Conservation (phyloP, 2,797 vertebrate genomes). For the Furcifer pardalis region DNA sequence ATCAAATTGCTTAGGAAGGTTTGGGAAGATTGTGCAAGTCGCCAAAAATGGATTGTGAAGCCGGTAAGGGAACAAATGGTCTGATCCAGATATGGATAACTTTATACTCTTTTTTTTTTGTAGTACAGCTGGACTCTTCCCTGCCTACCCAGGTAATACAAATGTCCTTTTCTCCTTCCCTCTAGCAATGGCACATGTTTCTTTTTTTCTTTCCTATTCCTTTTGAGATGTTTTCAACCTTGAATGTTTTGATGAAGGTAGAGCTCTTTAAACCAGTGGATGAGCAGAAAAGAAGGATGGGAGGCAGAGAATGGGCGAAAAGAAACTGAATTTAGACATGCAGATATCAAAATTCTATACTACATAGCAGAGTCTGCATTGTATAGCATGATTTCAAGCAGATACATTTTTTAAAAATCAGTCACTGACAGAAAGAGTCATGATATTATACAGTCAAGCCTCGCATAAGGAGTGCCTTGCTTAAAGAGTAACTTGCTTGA, state of each 20-base stretch:
- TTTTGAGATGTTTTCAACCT: neutral
- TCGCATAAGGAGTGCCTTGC: no score
- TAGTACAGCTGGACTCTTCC: neutral
- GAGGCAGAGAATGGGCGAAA: neutral
- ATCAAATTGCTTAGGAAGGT: conserved; percentile 90
- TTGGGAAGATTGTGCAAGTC: conserved; percentile 87
- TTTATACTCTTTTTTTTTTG: neutral
- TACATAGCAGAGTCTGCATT: neutral
- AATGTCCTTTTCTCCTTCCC: neutral
- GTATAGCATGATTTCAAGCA: neutral
- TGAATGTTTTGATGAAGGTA: neutral
- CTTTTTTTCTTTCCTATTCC: neutral
- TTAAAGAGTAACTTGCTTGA: no score
- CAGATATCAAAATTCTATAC: neutral
- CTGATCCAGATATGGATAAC: neutral
- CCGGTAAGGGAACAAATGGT: conserved; percentile 79
- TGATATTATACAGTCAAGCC: no score
- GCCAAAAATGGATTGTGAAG: conserved; percentile 97
- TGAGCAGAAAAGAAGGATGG: neutral
- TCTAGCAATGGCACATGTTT: neutral
- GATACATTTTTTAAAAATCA: neutral
- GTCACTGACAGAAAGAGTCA: neutral
- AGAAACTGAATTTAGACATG: no score
- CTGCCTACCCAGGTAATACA: neutral
- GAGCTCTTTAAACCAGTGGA: neutral